Base-by-base conservation (phyloP, 2,888 invertebrate genomes). In the Caradrina kadenii region DNA sequence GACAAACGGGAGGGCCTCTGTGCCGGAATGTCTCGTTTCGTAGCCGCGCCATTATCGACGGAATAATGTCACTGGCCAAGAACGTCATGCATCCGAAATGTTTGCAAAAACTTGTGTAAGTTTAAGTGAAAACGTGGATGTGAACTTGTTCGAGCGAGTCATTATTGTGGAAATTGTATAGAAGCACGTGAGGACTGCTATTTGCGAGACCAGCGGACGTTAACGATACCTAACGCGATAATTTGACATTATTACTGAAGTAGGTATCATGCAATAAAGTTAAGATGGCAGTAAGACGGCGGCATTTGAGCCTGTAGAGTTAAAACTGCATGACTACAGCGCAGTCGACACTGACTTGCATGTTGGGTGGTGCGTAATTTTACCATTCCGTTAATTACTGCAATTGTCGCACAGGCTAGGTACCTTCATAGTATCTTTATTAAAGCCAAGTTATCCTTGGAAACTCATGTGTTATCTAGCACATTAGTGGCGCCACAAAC, bases 211-310 rank as follows among this genome's bases (percentile, higher is more conserved):
- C 15, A 22, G 39, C 53, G 45, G 54, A 52, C 26, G 66, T 49
- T 35, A 63, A 63, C 17, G 17, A 63, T 48, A 63, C 11, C 31
- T 61, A 63, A 22, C 42, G 55, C 19, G 15, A 61, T 73, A 79
- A 76, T 76, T 56, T 21, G 22, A 63, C 60, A 49, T 63, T 26
- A 61, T 63, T 60, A 78, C 7, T 53, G 35, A 35, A 49, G 22
- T 49, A 8, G 5, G 21, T 39, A 26, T 35, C 35, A 35, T 48
- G 60, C 63, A 60, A 45, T 66, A 50, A 59, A 63, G 35, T 77
- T 31, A 60, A 55, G 19, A 61, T 56, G 54, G n/a, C 26, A 26
- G 21, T 59, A 5, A 50, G 8, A 53, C 13, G n/a, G 39, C 19
- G 45, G 54, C 54, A 35, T 42, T 53, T 48, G 1, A n/a, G 17